Conservation (phyloP, 2,113 vertebrate genomes). For the Struthio camelus region DNA sequence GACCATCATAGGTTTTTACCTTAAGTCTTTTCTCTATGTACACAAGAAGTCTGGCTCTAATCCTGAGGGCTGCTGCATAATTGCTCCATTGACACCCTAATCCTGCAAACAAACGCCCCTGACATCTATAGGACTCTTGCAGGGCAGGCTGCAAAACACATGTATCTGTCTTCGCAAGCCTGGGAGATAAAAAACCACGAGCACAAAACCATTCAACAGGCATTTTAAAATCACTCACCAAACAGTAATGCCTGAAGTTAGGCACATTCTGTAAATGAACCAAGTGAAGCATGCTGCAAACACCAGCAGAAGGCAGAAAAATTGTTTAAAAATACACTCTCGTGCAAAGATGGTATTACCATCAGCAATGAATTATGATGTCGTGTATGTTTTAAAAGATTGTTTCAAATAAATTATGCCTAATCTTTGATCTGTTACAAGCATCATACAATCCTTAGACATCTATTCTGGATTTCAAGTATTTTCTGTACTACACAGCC, state of each 20-base stretch:
- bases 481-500: background rate
- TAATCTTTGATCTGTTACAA: background rate
- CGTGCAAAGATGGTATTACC: background rate
- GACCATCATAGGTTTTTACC: background rate
- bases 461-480: background rate
- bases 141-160: background rate
- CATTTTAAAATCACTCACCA: background rate
- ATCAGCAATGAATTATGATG: background rate
- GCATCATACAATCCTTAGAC: background rate
- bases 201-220: background rate
- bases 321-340: background rate
- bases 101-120: background rate
- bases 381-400: background rate
- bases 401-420: background rate
- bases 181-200: background rate
- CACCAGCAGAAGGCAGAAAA: background rate
- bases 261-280: background rate
- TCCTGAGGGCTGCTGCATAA: background rate
- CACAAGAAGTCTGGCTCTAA: background rate
- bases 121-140: background rate
- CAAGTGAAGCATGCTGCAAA: background rate
- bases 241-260: background rate
- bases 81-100: background rate
- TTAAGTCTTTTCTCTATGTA: background rate
- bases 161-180: background rate